phyloP scores from a whole-genome alignment of 2,888 invertebrate species.

The Sussaba pulchella region DNA sequence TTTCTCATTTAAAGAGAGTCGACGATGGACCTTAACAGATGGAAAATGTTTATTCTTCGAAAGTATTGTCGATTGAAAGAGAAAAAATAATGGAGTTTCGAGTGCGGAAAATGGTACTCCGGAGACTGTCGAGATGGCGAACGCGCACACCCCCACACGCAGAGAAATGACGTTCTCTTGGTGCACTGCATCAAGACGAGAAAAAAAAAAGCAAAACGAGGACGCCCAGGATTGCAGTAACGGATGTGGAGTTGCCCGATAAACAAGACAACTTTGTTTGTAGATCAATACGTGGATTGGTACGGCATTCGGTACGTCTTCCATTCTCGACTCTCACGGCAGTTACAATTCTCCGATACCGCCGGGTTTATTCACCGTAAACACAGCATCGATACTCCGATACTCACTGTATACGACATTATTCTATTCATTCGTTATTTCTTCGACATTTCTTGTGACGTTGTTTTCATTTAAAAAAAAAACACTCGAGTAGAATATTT shows the following conservation, averaged over 20 bases:
- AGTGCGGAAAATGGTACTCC: background rate
- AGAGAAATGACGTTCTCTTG: background rate
- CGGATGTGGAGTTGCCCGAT: constrained; percentile 10
- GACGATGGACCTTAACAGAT: too few species aligned
- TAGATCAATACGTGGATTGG: constrained; percentile 18
- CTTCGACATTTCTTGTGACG: background rate
- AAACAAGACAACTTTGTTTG: constrained; percentile 28
- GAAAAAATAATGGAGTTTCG: too few species aligned
- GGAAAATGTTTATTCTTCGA: too few species aligned
- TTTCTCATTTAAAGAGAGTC: too few species aligned
- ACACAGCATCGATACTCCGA: background rate
- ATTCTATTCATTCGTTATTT: constrained; percentile 6
- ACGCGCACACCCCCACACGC: background rate
- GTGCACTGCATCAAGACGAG: background rate
- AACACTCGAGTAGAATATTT: too few species aligned
- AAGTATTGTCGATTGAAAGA: too few species aligned
- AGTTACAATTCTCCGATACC: constrained; percentile 19
- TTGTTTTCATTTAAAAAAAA: background rate
- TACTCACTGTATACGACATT: background rate
- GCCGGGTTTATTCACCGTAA: constrained; percentile 4
- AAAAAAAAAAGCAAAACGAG: constrained; percentile 5
- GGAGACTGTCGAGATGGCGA: background rate
- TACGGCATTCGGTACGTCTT: constrained; percentile 12
- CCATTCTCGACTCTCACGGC: constrained; percentile 2
- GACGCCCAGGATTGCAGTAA: constrained; percentile 14